Conservation (phyloP, 1,140 invertebrate genomes). For the Bombus confusus region DNA sequence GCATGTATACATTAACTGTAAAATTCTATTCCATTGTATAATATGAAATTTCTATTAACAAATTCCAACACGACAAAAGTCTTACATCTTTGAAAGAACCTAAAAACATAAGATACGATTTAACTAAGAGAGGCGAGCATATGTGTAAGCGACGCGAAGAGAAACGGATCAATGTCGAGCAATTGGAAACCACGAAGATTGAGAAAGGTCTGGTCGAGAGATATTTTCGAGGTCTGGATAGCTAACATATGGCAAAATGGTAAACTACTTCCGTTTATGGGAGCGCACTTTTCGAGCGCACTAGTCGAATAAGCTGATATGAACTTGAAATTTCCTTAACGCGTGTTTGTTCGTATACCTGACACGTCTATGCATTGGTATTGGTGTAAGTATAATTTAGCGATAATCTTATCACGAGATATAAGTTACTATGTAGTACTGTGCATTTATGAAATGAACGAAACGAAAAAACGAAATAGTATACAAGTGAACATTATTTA, state of each 20-base stretch:
- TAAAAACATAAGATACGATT: not conserved
- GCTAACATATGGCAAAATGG: constrained; percentile 64
- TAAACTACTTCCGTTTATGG: constrained; percentile 64
- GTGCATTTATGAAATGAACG: too few species aligned
- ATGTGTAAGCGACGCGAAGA: constrained; percentile 15
- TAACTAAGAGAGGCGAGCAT: constrained; percentile 18
- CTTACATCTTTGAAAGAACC: not conserved
- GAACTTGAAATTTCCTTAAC: constrained; percentile 34
- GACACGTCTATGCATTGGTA: not conserved
- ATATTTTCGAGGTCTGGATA: constrained; percentile 58
- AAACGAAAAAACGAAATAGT: not conserved
- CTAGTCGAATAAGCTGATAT: not conserved
- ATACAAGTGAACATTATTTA: not conserved
- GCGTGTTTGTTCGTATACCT: not conserved
- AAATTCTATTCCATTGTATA: too few species aligned
- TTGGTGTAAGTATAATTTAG: not conserved
- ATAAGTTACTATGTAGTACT: not conserved
- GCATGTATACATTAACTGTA: too few species aligned
- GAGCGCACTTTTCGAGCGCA: constrained; percentile 16
- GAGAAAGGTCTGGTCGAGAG: constrained; percentile 60
- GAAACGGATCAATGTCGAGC: constrained; percentile 50
- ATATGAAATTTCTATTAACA: too few species aligned
- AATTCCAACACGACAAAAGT: not conserved
- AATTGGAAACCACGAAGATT: constrained; percentile 61
- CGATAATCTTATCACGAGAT: constrained; percentile 25